Base-by-base conservation (phyloP, 2,113 vertebrate genomes). In the Heterotis niloticus region DNA sequence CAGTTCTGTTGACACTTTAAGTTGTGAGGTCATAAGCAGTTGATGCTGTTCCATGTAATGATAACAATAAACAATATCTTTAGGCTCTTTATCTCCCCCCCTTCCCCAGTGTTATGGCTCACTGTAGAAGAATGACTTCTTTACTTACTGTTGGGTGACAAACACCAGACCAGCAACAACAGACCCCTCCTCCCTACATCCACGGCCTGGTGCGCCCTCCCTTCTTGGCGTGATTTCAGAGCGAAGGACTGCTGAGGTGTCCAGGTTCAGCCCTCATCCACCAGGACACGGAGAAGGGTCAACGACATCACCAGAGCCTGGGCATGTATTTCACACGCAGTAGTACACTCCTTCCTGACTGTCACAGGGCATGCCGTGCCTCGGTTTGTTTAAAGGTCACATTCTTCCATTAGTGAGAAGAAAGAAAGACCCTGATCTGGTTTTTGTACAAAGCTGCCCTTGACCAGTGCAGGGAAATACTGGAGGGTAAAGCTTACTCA, bases 371-470 rank as follows among this genome's bases (percentile, higher is more conserved):
- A 10, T 74, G 51, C 52, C 56, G 71, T 57, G 57, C 54, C 56
- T 74, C 52, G 54, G 71, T 57, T 74, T 74, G 71, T 74, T 57
- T 74, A 74, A 59, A 74, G n/a, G n/a, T 74, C 54, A 59, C 71
- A 74, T 74, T 29, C 51, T 74, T 74, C 26, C 24, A 51, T 28
- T 57, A 52, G 71, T 29, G 71, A 57, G 28, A 74, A 57, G 71
- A 51, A 74, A 69, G 3, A 74, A 52, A 74, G n/a, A 74, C 14
- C 26, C 57, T 26, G n/a, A 52, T 74, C 71, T 74, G 71, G 51
- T 74, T 23, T 57, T 74, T 74, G 71, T 74, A 28, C 54, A 74
- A 72, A 34, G 51, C 34, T 72, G 71, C n/a, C 71, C 71, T 74
- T 56, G 71, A 73, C 56, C 71, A 17, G n/a, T 44, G 28, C n/a